These are phyloP conservation scores for Brachyptera risi DNA, from an alignment of 2,888 invertebrate genomes.

Conservation along the genomic window DNA sequence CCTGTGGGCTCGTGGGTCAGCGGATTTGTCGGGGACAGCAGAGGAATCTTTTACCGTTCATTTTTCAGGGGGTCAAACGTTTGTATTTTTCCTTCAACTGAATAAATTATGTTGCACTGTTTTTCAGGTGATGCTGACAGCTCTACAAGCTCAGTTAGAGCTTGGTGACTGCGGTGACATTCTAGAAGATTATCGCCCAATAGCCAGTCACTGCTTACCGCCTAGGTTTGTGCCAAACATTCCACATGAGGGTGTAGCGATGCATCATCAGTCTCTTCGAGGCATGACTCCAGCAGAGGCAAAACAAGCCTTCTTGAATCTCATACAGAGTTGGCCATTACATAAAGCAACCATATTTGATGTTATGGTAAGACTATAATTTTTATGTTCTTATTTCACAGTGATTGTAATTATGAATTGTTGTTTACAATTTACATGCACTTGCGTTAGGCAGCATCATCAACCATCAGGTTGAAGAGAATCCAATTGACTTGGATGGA, in stretches of 20 bases:
- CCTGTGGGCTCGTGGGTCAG: too few species aligned
- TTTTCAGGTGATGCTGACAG: constrained; percentile 83
- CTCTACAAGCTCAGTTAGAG: constrained; percentile 89
- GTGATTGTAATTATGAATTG: background rate
- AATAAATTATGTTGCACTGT: background rate
- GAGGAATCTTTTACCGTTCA: too few species aligned
- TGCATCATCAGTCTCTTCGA: constrained; percentile 85
- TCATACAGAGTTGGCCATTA: constrained; percentile 90
- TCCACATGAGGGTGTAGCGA: constrained; percentile 78
- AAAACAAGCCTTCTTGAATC: constrained; percentile 87
- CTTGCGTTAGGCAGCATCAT: too few species aligned
- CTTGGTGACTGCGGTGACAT: constrained; percentile 75
- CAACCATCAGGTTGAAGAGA: too few species aligned
- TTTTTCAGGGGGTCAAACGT: too few species aligned
- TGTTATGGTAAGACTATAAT: constrained; percentile 65
- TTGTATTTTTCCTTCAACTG: too few species aligned
- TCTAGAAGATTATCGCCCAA: constrained; percentile 58
- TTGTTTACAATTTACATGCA: too few species aligned
- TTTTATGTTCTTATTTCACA: background rate
- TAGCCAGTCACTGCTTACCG: constrained; percentile 78
- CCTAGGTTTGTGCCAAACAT: constrained; percentile 73
- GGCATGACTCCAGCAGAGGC: constrained; percentile 84
- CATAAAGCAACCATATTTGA: constrained; percentile 92
- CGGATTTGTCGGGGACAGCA: too few species aligned
- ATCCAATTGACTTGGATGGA: too few species aligned